A percentile compares a stretch with the other conserved stretches of the same genome.
Evolutionary conservation across 2,888 invertebrate genomes (phyloP).

Genomic region (Zaprionus obscuricornis): DNA sequence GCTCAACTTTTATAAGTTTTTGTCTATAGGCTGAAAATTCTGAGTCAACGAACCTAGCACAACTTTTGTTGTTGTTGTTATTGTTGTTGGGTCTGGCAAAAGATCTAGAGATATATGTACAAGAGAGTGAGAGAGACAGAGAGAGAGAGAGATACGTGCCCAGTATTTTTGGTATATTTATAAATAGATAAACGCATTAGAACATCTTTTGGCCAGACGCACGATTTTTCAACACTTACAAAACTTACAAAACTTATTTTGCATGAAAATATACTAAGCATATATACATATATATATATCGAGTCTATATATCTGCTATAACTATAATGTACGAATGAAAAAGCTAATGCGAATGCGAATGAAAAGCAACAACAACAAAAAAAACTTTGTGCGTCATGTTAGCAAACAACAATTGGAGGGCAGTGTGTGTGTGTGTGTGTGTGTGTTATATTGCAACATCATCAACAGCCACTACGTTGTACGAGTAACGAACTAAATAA

Average conservation of each 20-base stretch:
- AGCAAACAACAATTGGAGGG: conserved; percentile 55
- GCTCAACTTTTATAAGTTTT: conserved; percentile 52
- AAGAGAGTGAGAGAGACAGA: too few relatives aligned
- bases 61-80: conserved; percentile 7
- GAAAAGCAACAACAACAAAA: conserved; percentile 6
- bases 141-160: conserved; percentile 58
- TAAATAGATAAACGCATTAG: conserved; percentile 61
- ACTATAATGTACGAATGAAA: conserved; percentile 34
- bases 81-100: conserved; percentile 20
- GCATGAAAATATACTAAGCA: too few relatives aligned
- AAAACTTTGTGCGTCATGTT: conserved; percentile 54
- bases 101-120: conserved; percentile 54
- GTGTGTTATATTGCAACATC: not conserved
- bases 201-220: conserved; percentile 51
- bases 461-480: not conserved
- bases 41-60: conserved; percentile 70
- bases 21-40: conserved; percentile 24
- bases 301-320: too few relatives aligned
- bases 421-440: conserved; percentile 17
- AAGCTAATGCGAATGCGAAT: conserved; percentile 18
- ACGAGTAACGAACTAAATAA: too few relatives aligned
- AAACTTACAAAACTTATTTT: conserved; percentile 33
- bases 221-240: conserved; percentile 33
- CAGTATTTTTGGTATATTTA: conserved; percentile 49
- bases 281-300: too few relatives aligned